These are phyloP conservation scores for Andrena praecox DNA, from an alignment of 2,888 invertebrate genomes.

Conservation along the genomic window DNA sequence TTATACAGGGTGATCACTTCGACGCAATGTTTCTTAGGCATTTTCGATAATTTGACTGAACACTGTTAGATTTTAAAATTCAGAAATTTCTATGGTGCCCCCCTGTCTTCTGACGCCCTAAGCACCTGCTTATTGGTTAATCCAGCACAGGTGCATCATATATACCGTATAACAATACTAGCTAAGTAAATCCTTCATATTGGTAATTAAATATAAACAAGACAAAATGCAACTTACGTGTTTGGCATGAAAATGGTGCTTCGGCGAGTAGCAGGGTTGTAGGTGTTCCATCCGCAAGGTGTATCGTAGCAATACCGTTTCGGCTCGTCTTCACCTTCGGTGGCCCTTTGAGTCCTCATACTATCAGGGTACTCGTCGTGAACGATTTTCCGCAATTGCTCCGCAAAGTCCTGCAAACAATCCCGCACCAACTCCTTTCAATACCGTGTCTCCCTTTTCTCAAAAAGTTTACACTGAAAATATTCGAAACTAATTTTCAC, in stretches of 20 bases:
- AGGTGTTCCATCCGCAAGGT: conserved; percentile 89
- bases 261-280: conserved; percentile 85
- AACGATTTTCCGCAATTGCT: conserved; percentile 68
- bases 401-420: conserved; percentile 70
- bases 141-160: too few relatives aligned
- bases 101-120: too few relatives aligned
- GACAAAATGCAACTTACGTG: conserved; percentile 85
- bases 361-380: conserved; percentile 62
- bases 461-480: not conserved
- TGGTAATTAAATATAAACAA: not conserved
- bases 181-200: too few relatives aligned
- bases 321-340: conserved; percentile 61
- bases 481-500: not conserved
- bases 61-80: too few relatives aligned
- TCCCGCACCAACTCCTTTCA: not conserved
- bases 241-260: conserved; percentile 87
- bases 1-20: too few relatives aligned
- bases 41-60: too few relatives aligned
- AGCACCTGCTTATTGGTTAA: too few relatives aligned
- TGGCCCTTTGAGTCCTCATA: conserved; percentile 68
- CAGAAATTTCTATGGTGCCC: too few relatives aligned
- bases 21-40: too few relatives aligned
- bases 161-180: too few relatives aligned
- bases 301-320: conserved; percentile 80
- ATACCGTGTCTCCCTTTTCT: not conserved